phyloP scores from a whole-genome alignment of 2,888 invertebrate genomes.

The Zygogramma bicolorata region DNA sequence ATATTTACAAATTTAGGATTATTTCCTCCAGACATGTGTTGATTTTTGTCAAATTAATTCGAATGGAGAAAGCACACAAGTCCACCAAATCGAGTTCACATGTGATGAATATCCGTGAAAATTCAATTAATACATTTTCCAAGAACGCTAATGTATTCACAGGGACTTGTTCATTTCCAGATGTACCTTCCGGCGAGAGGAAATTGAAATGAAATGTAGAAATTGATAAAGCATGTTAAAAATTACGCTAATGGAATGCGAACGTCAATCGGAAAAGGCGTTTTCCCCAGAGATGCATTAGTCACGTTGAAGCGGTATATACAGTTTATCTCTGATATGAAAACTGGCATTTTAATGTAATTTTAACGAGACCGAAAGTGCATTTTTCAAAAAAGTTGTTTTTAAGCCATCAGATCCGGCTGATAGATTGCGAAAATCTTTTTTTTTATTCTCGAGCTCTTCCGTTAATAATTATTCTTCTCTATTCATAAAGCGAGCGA shows the following conservation, averaged over 20 bases:
- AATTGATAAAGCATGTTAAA: slow-evolving; percentile 65
- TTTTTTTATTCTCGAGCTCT: not conserved
- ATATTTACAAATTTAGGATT: too few relatives aligned
- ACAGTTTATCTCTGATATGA: slow-evolving; percentile 59
- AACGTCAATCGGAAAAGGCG: slow-evolving; percentile 57
- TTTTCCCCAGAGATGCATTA: slow-evolving; percentile 54
- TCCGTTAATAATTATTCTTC: not conserved
- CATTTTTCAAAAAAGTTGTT: slow-evolving; percentile 44
- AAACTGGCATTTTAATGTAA: slow-evolving; percentile 65
- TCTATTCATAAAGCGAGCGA: not conserved
- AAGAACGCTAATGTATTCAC: not conserved
- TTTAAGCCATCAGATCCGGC: slow-evolving; percentile 24
- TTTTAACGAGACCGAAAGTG: slow-evolving; percentile 61
- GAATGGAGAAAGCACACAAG: too few relatives aligned
- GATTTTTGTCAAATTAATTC: too few relatives aligned
- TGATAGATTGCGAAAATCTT: slow-evolving; percentile 27
- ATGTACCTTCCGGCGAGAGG: slow-evolving; percentile 53
- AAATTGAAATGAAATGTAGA: slow-evolving; percentile 61
- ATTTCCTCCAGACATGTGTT: too few relatives aligned
- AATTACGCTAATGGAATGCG: slow-evolving; percentile 62
- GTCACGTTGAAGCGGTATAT: slow-evolving; percentile 54
- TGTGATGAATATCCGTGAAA: not conserved
- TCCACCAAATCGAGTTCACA: not conserved
- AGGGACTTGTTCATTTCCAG: slow-evolving; percentile 20
- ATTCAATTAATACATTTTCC: not conserved